Conservation (phyloP, 2,888 invertebrate species). For the Cryptocheilus praepositus region DNA sequence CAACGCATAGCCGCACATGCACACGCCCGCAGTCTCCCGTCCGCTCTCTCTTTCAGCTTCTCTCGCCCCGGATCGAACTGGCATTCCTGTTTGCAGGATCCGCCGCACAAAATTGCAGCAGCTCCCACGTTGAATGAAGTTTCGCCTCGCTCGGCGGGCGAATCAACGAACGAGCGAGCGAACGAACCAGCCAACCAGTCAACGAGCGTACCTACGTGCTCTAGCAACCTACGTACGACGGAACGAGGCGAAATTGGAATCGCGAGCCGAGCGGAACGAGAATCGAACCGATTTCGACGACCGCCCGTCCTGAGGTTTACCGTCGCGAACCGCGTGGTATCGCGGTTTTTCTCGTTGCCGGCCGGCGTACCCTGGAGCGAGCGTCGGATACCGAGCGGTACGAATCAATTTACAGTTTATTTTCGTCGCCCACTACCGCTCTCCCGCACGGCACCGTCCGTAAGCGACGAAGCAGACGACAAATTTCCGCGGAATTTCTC, state of each 20-base stretch:
- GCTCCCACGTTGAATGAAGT: constrained; percentile 30
- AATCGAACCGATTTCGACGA: constrained; percentile 35
- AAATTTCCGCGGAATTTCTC: too few species aligned
- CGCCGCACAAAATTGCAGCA: constrained; percentile 37
- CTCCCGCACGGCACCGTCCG: too few species aligned
- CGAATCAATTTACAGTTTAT: constrained; percentile 6
- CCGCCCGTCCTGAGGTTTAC: constrained; percentile 25
- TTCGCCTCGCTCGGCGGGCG: constrained; percentile 34
- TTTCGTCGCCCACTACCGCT: background rate
- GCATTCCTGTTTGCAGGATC: constrained; percentile 39
- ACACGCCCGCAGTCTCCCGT: background rate
- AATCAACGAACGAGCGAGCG: constrained; percentile 37
- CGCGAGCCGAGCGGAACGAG: constrained; percentile 45
- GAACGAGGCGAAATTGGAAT: constrained; percentile 45
- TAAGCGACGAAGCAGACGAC: too few species aligned
- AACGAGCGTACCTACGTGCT: constrained; percentile 6
- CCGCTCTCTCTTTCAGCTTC: constrained; percentile 1
- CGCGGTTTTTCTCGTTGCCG: constrained; percentile 2
- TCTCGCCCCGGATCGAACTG: constrained; percentile 22
- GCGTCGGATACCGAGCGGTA: background rate
- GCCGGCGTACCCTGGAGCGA: background rate
- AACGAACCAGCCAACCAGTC: constrained; percentile 16
- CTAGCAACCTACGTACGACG: background rate
- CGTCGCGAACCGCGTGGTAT: constrained; percentile 2
- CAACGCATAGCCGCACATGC: too few species aligned